Conservation (phyloP, 2,888 invertebrate species). For the Apodemia duryi region DNA sequence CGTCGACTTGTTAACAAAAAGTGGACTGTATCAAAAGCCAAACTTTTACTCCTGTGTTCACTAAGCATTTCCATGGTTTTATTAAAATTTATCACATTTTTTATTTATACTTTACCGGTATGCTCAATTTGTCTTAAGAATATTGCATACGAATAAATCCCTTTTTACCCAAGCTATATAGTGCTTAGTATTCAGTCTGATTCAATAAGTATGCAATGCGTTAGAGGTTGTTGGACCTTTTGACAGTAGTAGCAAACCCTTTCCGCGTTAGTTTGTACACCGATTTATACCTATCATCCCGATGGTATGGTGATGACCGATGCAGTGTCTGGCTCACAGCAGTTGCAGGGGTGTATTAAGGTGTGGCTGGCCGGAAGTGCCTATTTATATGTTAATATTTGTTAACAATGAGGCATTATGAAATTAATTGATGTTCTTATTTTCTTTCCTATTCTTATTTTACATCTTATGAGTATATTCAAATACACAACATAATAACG, state of each 20-base stretch:
- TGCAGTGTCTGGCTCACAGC: background rate
- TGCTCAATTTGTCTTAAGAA: no score
- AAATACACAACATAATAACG: no score
- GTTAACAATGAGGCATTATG: background rate
- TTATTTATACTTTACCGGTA: no score
- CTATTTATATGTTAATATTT: constrained; percentile 9
- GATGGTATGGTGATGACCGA: background rate
- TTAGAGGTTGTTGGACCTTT: background rate
- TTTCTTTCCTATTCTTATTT: background rate
- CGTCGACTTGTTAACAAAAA: no score
- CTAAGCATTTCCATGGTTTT: no score
- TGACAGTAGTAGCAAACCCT: background rate
- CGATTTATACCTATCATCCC: constrained; percentile 5
- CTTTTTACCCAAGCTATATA: background rate
- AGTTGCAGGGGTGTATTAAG: background rate
- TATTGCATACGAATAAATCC: background rate
- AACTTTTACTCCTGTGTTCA: no score
- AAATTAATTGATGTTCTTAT: background rate
- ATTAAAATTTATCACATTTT: no score
- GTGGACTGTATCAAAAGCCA: no score
- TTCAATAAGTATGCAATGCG: no score
- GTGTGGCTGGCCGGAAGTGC: constrained; percentile 1
- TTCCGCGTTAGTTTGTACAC: background rate
- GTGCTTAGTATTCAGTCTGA: no score
- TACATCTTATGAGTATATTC: no score